Base-by-base conservation (phyloP, 2,888 invertebrate genomes). In the Dinocampus coccinellae region DNA sequence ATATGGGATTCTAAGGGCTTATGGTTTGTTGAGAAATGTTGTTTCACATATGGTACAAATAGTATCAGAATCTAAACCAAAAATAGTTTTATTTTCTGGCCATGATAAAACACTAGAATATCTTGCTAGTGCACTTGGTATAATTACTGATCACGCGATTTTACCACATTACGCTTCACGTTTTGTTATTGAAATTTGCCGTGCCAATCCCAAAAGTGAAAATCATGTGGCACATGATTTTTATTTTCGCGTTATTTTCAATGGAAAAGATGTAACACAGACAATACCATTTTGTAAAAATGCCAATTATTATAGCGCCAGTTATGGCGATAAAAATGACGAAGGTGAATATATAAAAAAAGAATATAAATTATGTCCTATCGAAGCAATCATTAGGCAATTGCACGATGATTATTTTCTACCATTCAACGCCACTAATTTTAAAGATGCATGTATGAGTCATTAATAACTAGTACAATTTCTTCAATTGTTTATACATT, bases 101-200 rank as follows among this genome's bases (percentile, higher is more conserved):
- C 98, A 98, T 81, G 98, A 98, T 86, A 94, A 95, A 82, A 97
- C 97, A 0, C 83, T 98, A 42, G 94, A 96, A 81, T 95, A 96
- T 76, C 88, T 98, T 42, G 91, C 95, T 1, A 90, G 94, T 1
- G 95, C 96, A 0, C 85, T 98, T 61, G 97, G 97, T 0, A 87
- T 96, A 2, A 90, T 92, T 76, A 85, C 88, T 53, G 89, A 90
- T 72, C 89, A 89, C 60, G 82, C 88, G 16, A 91, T 93, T 13
- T 90, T 93, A 75, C 93, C 97, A 58, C 92, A 94, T 24, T 98
- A 97, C 85, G 97, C 96, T 0, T 93, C 97, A 0, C 89, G 98
- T 67, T 90, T 98, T 79, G 91, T 96, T 2, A 93, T 98, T 78
- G 98, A 98, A 88, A 92, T 97, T 0, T 97, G 96, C 81, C 92